These are phyloP conservation scores for Campylorhamphus procurvoides DNA, from an alignment of 2,113 vertebrate species.

Conservation along the genomic window DNA sequence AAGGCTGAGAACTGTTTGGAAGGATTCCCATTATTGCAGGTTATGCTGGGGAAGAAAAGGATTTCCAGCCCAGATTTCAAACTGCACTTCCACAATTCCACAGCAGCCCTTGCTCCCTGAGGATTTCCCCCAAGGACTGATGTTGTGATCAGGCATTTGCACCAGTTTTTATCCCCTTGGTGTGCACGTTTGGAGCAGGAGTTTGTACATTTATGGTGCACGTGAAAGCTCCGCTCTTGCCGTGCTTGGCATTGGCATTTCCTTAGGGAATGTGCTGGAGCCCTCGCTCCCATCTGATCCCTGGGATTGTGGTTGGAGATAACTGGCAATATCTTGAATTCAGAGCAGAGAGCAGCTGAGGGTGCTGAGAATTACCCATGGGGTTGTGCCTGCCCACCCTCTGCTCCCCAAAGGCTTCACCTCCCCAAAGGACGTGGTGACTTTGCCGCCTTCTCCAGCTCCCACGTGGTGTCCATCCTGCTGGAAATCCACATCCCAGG, in stretches of 20 bases:
- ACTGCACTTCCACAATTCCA: background rate
- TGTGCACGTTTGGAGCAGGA: background rate
- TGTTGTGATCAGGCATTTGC: background rate
- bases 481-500: background rate
- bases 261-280: background rate
- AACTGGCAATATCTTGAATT: slow-evolving; percentile 21
- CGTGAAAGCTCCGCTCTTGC: background rate
- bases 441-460: background rate
- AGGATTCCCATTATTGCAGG: background rate
- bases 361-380: background rate
- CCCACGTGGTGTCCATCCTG: background rate
- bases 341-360: background rate
- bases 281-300: background rate
- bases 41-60: background rate
- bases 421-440: background rate
- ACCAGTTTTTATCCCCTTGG: background rate
- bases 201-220: accelerated
- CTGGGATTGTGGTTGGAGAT: background rate
- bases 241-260: background rate
- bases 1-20: background rate
- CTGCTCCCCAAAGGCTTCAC: background rate
- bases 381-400: background rate
- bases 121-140: background rate
- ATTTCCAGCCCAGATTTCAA: too few species aligned
- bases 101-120: background rate